Base-by-base conservation (phyloP, 2,888 invertebrate genomes). In the Cylindroiulus punctatus region DNA sequence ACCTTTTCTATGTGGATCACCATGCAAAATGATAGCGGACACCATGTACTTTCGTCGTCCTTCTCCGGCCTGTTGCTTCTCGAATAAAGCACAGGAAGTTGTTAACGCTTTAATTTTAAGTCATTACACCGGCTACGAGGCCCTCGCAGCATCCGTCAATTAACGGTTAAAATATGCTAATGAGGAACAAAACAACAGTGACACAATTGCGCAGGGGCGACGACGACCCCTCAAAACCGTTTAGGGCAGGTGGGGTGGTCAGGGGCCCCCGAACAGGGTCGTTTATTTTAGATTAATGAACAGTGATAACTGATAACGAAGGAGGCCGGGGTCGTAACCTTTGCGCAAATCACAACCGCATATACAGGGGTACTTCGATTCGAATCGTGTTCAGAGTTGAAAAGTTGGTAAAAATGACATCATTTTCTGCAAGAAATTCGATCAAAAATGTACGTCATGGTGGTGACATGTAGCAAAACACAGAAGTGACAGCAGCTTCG, bases 1-100 rank as follows among this genome's bases (percentile, higher is more conserved):
- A n/a, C 26, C 26, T 7, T 65, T 10, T 22, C n/a, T 26, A 65
- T 65, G 26, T 65, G 26, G 65, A 65, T 22, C 65, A 65, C 65
- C n/a, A 52, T 2, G n/a, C 19, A 65, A 19, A 65, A 65, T 7
- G 10, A 65, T 8, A 8, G n/a, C 22, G 65, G 65, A 57, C 65
- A 65, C 65, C 65, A 22, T 65, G 65, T 65, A 65, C 65, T 7
- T 2, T 26, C 26, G 40, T 40, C 40, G 40, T 40, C 26, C 19
- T 65, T 65, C 8, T 65, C 65, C 65, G 65, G 65, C 65, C 65
- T 26, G 65, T 26, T 65, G 65, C 22, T 65, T 26, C 65, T 26
- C 3, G 10, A 5, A 65, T 65, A 65, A 22, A 65, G 65, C 65
- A 65, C 65, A 65, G 65, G 65, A 65, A 65, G 65, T 65, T 8